Percentiles rank a stretch among this genome's conserved stretches.
Evolutionary conservation across 2,113 vertebrate genomes (phyloP).

Genomic region (Zosterops pallidus): DNA sequence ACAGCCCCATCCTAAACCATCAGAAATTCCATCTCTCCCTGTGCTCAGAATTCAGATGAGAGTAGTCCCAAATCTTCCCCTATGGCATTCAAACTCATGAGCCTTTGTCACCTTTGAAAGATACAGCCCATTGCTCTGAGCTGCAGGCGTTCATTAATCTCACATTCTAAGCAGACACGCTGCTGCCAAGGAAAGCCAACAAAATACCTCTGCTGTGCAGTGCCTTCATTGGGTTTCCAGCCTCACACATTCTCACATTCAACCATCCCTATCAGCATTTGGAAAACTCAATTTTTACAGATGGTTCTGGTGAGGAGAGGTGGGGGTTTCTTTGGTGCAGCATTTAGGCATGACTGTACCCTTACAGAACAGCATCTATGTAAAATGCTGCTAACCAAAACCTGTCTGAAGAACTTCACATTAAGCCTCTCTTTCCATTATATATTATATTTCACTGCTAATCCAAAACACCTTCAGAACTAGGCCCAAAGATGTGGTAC

Average conservation of each 20-base stretch:
- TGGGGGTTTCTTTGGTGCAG: background rate
- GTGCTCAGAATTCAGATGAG: background rate
- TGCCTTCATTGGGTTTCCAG: background rate
- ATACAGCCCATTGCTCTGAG: background rate
- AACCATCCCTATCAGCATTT: background rate
- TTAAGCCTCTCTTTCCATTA: background rate
- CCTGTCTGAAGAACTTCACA: background rate
- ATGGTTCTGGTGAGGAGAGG: background rate
- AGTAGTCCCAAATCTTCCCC: background rate
- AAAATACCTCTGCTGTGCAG: background rate
- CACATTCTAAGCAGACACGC: rapidly evolving
- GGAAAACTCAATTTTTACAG: background rate
- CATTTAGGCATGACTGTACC: background rate
- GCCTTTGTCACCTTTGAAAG: background rate
- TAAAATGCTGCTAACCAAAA: background rate
- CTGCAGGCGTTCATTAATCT: background rate
- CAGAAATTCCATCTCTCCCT: background rate
- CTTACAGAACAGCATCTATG: background rate
- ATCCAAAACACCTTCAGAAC: background rate
- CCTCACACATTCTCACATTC: background rate
- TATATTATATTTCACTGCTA: background rate
- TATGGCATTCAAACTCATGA: background rate
- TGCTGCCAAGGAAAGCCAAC: background rate
- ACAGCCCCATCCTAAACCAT: background rate
- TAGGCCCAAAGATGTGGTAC: background rate